Conservation (phyloP, 1,140 invertebrate species). For the Drosophila murphyi region DNA sequence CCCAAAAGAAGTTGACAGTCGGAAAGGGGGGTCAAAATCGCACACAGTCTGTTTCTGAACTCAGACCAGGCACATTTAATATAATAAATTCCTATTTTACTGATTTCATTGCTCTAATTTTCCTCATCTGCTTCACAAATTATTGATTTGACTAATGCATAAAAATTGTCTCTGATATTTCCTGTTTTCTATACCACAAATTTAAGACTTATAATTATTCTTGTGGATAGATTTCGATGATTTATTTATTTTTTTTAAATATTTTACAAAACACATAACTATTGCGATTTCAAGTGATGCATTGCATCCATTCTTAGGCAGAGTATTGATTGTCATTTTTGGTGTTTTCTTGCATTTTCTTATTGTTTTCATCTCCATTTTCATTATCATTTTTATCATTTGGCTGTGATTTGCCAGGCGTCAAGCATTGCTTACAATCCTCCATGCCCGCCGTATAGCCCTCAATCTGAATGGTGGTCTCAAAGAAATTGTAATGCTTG, state of each 20-base stretch:
- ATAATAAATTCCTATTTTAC: background rate
- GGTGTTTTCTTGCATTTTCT: background rate
- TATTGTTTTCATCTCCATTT: background rate
- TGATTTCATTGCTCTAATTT: too few relatives aligned
- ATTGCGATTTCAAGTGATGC: too few relatives aligned
- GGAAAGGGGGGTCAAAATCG: background rate
- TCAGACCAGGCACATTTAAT: background rate
- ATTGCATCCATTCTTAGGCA: too few relatives aligned
- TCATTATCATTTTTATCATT: background rate
- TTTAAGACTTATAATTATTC: too few relatives aligned
- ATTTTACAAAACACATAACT: too few relatives aligned
- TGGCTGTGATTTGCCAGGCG: background rate
- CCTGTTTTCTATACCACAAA: too few relatives aligned
- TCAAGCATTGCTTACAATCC: slow-evolving; percentile 92
- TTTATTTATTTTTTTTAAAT: background rate
- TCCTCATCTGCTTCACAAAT: too few relatives aligned
- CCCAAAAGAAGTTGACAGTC: slow-evolving; percentile 37
- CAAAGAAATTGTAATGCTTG: slow-evolving; percentile 95
- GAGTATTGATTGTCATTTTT: background rate
- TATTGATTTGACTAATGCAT: too few relatives aligned
- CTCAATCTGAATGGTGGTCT: slow-evolving; percentile 98
- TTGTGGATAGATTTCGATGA: background rate
- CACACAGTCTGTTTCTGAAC: background rate
- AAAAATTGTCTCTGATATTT: too few relatives aligned
- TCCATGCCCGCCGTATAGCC: slow-evolving; percentile 96